Percentiles rank a stretch among this genome's conserved stretches.
phyloP scores from a whole-genome alignment of 2,888 invertebrate genomes.

The Blastobasis lacticolella region DNA sequence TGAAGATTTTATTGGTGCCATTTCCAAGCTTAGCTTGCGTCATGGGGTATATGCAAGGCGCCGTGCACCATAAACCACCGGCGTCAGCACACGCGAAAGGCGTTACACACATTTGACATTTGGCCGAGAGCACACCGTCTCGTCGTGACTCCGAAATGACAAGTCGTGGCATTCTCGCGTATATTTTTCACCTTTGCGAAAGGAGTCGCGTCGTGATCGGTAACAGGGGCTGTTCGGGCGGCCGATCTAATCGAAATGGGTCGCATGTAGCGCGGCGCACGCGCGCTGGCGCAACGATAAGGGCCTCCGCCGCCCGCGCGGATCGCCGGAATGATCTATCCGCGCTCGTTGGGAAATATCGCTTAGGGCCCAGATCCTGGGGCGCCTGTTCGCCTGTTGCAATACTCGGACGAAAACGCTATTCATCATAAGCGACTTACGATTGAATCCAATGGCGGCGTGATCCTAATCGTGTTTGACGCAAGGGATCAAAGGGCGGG shows the following conservation, averaged over 20 bases:
- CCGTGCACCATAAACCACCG: background rate
- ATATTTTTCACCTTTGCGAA: conserved; percentile 70
- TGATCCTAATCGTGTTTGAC: too few relatives aligned
- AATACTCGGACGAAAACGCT: background rate
- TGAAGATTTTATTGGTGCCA: too few relatives aligned
- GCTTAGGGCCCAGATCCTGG: background rate
- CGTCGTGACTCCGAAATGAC: conserved; percentile 67
- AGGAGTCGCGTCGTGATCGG: conserved; percentile 59
- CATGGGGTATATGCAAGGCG: too few relatives aligned
- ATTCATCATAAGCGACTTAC: too few relatives aligned
- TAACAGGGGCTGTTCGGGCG: conserved; percentile 45
- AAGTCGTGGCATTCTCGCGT: conserved; percentile 68
- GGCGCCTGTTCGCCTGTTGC: conserved; percentile 4
- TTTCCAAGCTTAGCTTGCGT: too few relatives aligned
- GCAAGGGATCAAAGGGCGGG: too few relatives aligned
- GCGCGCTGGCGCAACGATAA: background rate
- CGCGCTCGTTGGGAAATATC: background rate
- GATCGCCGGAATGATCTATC: background rate
- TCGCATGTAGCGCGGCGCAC: conserved; percentile 19
- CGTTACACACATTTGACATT: conserved; percentile 49
- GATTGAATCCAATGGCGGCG: too few relatives aligned
- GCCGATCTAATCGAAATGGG: conserved; percentile 58
- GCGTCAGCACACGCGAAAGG: background rate
- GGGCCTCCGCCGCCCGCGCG: background rate
- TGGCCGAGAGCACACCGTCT: conserved; percentile 35